These are phyloP conservation scores for Eutolmus rufibarbis DNA, from an alignment of 2,888 invertebrate species.

Conservation along the genomic window DNA sequence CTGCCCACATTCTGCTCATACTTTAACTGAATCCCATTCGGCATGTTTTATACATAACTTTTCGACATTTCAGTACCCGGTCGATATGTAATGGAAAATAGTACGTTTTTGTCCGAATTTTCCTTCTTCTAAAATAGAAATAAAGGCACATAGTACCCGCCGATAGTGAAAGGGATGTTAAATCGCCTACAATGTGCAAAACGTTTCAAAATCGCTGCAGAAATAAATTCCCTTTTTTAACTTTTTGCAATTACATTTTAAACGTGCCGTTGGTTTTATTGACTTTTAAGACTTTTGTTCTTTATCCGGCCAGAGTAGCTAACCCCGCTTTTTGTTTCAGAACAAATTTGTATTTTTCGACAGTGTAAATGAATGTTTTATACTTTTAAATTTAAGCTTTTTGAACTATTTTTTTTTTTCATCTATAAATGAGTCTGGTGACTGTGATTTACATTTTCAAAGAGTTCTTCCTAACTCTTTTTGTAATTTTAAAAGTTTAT, in stretches of 20 bases:
- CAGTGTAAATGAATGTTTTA: not conserved
- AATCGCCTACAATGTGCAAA: not conserved
- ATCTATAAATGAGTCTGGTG: too few species aligned
- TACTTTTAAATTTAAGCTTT: not conserved
- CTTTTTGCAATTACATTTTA: not conserved
- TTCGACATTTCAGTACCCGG: not conserved
- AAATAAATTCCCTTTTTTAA: not conserved
- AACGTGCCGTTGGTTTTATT: not conserved
- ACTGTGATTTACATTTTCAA: too few species aligned
- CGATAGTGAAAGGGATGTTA: not conserved
- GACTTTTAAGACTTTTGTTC: not conserved
- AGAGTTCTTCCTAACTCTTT: too few species aligned
- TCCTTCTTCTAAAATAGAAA: not conserved
- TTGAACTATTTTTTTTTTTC: too few species aligned
- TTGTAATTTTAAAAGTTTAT: too few species aligned
- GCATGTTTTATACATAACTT: not conserved
- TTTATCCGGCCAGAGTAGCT: not conserved
- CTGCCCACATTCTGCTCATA: not conserved
- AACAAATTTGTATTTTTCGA: not conserved
- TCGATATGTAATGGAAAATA: not conserved
- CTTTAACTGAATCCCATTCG: not conserved
- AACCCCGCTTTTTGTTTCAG: not conserved
- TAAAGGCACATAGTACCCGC: not conserved
- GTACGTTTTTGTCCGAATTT: not conserved
- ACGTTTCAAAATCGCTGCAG: not conserved